Percentiles rank a stretch among this genome's conserved stretches.
These are phyloP conservation scores for Zosterops japonicus DNA, from an alignment of 2,113 vertebrate genomes.

Conservation along the genomic window DNA sequence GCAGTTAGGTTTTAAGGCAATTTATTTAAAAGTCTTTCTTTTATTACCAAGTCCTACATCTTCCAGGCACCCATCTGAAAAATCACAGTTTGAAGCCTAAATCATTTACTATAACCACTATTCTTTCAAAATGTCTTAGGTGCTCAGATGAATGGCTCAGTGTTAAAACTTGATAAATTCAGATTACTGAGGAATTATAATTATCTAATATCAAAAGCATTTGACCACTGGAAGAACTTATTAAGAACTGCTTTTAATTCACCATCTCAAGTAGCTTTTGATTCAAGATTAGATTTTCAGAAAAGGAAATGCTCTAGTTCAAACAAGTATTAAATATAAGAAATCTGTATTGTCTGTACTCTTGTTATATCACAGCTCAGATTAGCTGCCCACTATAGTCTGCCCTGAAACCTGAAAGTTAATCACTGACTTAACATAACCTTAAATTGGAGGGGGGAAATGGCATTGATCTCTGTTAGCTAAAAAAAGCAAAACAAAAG, in stretches of 20 bases:
- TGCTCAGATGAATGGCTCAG: slow-evolving; percentile 20
- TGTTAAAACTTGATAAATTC: slow-evolving; percentile 39
- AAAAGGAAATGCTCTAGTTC: slow-evolving; percentile 3
- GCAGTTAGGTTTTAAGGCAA: background rate
- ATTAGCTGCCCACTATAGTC: background rate
- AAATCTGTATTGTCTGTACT: slow-evolving; percentile 8
- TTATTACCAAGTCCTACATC: slow-evolving; percentile 8
- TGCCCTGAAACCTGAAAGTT: slow-evolving; percentile 23
- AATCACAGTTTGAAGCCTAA: background rate
- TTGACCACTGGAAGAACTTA: slow-evolving; percentile 41
- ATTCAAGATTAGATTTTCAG: slow-evolving; percentile 51
- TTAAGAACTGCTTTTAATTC: slow-evolving; percentile 42
- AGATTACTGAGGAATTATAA: slow-evolving; percentile 50
- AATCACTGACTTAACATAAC: slow-evolving; percentile 11
- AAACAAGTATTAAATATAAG: slow-evolving; percentile 8
- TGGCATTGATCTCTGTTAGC: background rate
- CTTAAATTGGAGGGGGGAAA: background rate
- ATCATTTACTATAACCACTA: slow-evolving; percentile 6
- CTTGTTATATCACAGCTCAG: background rate
- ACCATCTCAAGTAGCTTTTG: slow-evolving; percentile 45
- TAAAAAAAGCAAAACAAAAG: background rate
- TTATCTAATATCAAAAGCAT: slow-evolving; percentile 50
- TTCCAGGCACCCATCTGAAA: slow-evolving; percentile 7
- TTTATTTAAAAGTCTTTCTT: slow-evolving; percentile 18
- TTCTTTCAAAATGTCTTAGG: slow-evolving; percentile 40